Evolutionary conservation across 92 coral and sea anemone species (phyloP).

Genomic region (Diadumene lineata): DNA sequence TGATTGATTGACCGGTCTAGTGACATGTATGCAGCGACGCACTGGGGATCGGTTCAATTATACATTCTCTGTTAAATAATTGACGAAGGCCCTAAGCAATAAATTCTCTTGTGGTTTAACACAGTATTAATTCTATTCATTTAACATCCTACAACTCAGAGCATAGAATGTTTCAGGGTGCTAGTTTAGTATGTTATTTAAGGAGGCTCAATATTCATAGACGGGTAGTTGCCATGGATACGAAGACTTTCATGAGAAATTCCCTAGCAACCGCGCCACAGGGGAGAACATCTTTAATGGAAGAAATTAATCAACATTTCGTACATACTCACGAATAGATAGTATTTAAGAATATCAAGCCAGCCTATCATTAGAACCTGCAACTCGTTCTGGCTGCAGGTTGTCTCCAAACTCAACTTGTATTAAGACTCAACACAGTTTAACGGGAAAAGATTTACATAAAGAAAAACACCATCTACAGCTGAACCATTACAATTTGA

Average conservation of each 20-base stretch:
- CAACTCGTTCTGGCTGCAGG: too few relatives aligned
- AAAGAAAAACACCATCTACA: not conserved
- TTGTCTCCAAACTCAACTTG: too few relatives aligned
- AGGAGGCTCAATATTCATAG: too few relatives aligned
- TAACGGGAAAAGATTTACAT: not conserved
- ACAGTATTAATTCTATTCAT: not conserved
- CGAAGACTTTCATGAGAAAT: not conserved
- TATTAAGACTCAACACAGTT: too few relatives aligned
- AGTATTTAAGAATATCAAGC: not conserved
- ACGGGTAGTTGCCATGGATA: not conserved
- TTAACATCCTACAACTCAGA: not conserved
- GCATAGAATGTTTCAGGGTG: not conserved
- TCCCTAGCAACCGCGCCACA: not conserved
- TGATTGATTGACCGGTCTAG: too few relatives aligned
- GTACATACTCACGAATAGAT: not conserved
- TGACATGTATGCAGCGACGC: too few relatives aligned
- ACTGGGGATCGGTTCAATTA: too few relatives aligned
- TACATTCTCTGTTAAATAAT: too few relatives aligned
- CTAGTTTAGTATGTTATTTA: not conserved
- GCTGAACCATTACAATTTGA: not conserved
- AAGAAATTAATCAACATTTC: slow-evolving; percentile 5
- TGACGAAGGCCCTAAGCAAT: too few relatives aligned
- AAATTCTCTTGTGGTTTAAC: too few relatives aligned
- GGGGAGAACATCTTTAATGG: slow-evolving; percentile 2
- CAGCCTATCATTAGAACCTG: too few relatives aligned